A percentile compares a stretch with the other conserved stretches of the same genome.
Conservation (phyloP, 2,113 vertebrate species). For the Gavia stellata region DNA sequence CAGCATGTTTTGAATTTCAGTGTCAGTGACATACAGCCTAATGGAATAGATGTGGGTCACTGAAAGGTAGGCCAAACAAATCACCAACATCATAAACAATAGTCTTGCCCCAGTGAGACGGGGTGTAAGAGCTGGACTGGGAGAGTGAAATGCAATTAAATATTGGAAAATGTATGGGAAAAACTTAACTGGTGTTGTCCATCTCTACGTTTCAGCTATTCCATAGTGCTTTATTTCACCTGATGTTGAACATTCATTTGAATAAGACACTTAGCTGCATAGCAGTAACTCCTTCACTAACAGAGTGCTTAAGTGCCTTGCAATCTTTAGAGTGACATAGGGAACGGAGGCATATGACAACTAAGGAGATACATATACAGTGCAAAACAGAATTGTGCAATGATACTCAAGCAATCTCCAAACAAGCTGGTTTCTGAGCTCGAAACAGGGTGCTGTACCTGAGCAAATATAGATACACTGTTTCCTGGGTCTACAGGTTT, state of each 20-base stretch:
- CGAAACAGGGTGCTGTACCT: background rate
- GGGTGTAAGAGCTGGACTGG: background rate
- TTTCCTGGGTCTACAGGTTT: background rate
- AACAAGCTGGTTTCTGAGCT: background rate
- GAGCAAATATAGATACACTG: background rate
- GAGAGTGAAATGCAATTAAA: background rate
- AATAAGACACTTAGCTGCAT: background rate
- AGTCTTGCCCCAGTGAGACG: background rate
- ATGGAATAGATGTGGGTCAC: background rate
- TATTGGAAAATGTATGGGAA: background rate
- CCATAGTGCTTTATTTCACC: background rate
- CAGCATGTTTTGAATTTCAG: background rate
- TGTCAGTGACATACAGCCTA: background rate
- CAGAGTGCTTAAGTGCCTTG: background rate
- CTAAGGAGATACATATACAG: background rate
- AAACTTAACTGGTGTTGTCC: background rate
- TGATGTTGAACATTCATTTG: background rate
- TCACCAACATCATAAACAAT: background rate
- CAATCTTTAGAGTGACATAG: background rate
- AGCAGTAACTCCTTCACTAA: background rate
- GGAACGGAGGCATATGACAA: background rate
- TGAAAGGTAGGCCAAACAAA: background rate
- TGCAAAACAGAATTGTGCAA: background rate
- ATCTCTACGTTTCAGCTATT: background rate
- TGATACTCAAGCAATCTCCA: background rate